Conservation (phyloP, 2,888 invertebrate species). For the Epinotia demarniana region DNA sequence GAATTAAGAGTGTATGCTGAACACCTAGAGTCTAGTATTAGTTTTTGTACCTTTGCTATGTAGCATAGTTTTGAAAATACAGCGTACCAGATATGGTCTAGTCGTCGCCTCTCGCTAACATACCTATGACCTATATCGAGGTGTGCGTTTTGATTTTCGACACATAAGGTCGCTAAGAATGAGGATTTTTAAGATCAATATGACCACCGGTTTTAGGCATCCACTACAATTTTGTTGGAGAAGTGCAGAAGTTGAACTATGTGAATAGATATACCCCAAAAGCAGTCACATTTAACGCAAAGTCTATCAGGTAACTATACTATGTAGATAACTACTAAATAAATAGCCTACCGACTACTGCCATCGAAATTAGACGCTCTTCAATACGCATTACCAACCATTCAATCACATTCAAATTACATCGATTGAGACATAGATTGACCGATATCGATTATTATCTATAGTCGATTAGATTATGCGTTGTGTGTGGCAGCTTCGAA, state of each 20-base stretch:
- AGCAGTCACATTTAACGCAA: background rate
- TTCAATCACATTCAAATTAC: conserved; percentile 26
- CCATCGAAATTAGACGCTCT: conserved; percentile 28
- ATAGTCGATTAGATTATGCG: conserved; percentile 32
- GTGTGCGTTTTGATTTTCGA: too few relatives aligned
- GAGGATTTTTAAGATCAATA: too few relatives aligned
- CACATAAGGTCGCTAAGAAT: too few relatives aligned
- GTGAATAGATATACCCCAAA: too few relatives aligned
- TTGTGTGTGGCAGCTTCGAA: conserved; percentile 17
- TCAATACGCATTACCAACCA: conserved; percentile 24
- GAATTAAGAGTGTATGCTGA: background rate
- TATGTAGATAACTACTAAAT: conserved; percentile 22
- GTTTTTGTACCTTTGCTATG: too few relatives aligned
- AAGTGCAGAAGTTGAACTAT: background rate
- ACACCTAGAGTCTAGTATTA: too few relatives aligned
- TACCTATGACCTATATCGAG: too few relatives aligned
- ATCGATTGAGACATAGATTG: conserved; percentile 33
- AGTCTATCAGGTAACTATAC: background rate
- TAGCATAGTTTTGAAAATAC: too few relatives aligned
- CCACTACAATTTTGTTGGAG: too few relatives aligned
- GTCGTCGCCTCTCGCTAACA: too few relatives aligned
- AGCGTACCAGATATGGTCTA: too few relatives aligned
- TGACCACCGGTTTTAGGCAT: too few relatives aligned
- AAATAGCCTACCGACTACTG: conserved; percentile 12
- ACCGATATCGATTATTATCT: conserved; percentile 23